Evolutionary conservation across 2,888 invertebrate genomes (phyloP), one percentile per base, ranked within the genome.

Genomic region (Petrolisthes manimaculis): DNA sequence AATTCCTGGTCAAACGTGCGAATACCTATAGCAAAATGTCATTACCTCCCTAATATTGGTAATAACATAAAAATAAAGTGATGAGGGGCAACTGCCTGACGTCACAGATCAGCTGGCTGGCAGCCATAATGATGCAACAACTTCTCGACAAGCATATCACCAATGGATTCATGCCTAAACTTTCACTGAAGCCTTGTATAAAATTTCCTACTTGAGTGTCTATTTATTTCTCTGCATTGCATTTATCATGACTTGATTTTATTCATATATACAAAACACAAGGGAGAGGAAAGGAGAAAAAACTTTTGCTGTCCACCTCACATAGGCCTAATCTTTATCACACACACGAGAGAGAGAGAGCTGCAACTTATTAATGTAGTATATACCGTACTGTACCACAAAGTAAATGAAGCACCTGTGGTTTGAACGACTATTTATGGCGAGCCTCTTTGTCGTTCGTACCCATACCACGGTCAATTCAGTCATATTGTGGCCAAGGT

Each of bases 61-160:
- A 37, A 37, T 1, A 37, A 37, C 2, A 37, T 37, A 37, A 37
- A 37, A 37, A 37, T 37, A 37, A 37, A 37, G 2, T 37, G 37
- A 37, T 37, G 37, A 37, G 37, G 53, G 9, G 83, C 24, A 74
- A 4, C 74, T 54, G n/a, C 4, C 24, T 75, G 84, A 84, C 84
- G 84, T 84, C 55, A 75, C 21, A 14, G 83, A 84, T 67, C 84
- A 84, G 75, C 84, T 84, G 84, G 53, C 56, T 3, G 56, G 3
- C 5, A 54, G 24, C 75, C 37, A 55, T 14, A 53, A 75, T 84
- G 84, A 84, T 54, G 84, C 84, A 84, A 84, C 84, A 5, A 5
- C 81, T 51, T 14, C 67, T 9, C 5, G 37, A 51, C 37, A 24
- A 67, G 67, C 67, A 12, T 1, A 67, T 12, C 67, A 37, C 37